Evolutionary conservation across 1,140 invertebrate genomes (phyloP).

Genomic region (Cherax destructor): DNA sequence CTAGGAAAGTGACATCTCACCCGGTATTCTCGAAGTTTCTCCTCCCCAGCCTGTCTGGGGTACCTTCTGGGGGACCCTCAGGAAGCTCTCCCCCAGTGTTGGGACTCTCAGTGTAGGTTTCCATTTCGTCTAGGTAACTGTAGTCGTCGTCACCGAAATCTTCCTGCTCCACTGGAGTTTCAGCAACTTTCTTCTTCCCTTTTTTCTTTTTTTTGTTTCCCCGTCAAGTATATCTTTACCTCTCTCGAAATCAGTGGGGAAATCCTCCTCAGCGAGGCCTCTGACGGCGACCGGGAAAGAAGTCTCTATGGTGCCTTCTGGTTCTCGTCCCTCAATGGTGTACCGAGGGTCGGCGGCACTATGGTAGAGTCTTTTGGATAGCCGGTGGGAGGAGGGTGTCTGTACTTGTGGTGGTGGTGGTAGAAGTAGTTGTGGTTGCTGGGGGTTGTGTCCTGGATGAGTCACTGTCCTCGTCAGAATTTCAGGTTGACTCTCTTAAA

Average conservation of each 20-base stretch:
- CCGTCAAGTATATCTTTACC: background rate
- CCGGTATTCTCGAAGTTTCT: conserved; percentile 13
- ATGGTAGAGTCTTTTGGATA: conserved; percentile 37
- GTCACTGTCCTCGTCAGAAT: background rate
- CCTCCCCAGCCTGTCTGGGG: conserved; percentile 33
- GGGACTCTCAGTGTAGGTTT: conserved; percentile 17
- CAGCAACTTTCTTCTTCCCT: conserved; percentile 24
- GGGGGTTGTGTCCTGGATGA: background rate
- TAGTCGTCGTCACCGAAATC: conserved; percentile 25
- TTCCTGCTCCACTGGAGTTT: background rate
- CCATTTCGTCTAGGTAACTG: conserved; percentile 26
- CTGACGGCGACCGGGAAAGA: conserved; percentile 27
- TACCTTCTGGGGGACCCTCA: conserved; percentile 44
- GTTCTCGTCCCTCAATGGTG: conserved; percentile 41
- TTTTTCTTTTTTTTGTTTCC: conserved; percentile 8
- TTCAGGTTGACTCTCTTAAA: background rate
- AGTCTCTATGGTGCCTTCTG: conserved; percentile 37
- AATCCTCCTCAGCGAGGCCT: background rate
- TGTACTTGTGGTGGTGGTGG: conserved; percentile 1
- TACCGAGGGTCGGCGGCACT: conserved; percentile 38
- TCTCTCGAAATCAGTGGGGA: background rate
- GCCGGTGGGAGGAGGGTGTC: background rate
- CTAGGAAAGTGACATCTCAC: background rate
- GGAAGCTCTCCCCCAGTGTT: conserved; percentile 28
- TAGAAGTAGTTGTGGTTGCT: background rate